Base-by-base conservation (phyloP, 2,888 invertebrate species). In the Apotomis turbidana region DNA sequence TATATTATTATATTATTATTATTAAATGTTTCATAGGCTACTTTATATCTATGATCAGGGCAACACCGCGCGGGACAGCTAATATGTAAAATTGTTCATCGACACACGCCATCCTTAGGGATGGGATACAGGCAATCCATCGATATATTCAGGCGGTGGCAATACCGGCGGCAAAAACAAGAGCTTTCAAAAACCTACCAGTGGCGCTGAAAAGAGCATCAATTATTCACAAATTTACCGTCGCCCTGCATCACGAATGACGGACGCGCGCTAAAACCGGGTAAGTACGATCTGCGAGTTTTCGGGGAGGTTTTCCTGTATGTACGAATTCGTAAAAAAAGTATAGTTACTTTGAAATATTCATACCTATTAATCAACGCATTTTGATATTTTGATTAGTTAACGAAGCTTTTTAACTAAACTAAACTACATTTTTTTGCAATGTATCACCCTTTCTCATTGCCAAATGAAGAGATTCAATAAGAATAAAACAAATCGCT, bases 151-250 rank as follows among this genome's bases (percentile, higher is more conserved):
- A 8, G 4, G n/a, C 58, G 5, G 38, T 12, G 9, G 15, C 15
- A 44, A 46, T 12, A 55, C 15, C 44, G 55, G 38, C 27, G 8
- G 44, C 12, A 5, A 54, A 49, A 49, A 49, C 49, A 49, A 49
- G 49, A 55, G 55, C 66, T 66, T 66, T 66, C 46, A 66, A 66
- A 66, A 66, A 66, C 66, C 12, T 44, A 57, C 66, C 55, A 46
- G 66, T 8, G 55, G 36, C 66, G 57, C 36, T 66, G 55, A 66
- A 66, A 66, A 66, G 57, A 57, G 46, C 66, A 54, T 66, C 55
- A 66, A 66, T 66, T 66, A 57, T 66, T 66, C 66, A 66, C 55
- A n/a, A 66, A 57, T 66, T 57, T 57, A 66, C 27, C 57, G 66
- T 55, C 64, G 54, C 15, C 46, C 55, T 9, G 64, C 44, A 64